These are phyloP conservation scores for Ephydatia muelleri DNA, from an alignment of 37 sponge, comb jelly and placozoan genomes.

Conservation along the genomic window DNA sequence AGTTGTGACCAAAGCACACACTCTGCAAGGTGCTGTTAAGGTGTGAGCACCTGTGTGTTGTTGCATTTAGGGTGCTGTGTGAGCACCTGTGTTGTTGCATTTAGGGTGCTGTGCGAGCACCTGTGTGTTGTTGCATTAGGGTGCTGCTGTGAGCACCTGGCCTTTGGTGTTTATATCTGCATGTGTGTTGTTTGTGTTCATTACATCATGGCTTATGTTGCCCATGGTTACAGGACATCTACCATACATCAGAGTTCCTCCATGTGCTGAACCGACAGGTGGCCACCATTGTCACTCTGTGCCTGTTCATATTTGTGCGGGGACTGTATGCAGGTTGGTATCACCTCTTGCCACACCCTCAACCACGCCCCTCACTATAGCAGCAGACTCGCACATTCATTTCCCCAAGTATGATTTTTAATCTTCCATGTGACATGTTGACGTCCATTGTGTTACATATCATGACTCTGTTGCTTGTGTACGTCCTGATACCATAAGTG, in stretches of 20 bases:
- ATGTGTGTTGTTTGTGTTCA: background rate
- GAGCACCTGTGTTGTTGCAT: too few species aligned
- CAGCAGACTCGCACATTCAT: too few species aligned
- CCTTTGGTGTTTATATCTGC: too few species aligned
- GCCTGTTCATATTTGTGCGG: slow-evolving; percentile 57
- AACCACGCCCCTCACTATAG: too few species aligned
- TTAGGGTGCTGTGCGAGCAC: too few species aligned
- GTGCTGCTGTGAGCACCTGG: too few species aligned
- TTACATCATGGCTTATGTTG: background rate
- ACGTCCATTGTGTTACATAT: background rate
- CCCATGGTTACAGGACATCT: slow-evolving; percentile 25
- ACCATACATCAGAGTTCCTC: slow-evolving; percentile 46
- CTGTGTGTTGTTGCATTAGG: too few species aligned
- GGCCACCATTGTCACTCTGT: slow-evolving; percentile 39
- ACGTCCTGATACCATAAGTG: background rate
- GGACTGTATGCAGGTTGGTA: background rate
- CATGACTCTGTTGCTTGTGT: background rate
- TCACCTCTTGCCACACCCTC: slow-evolving; percentile 7
- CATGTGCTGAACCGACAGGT: slow-evolving; percentile 54
- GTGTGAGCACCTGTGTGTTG: slow-evolving; percentile 21
- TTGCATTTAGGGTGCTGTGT: too few species aligned
- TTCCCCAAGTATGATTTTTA: too few species aligned
- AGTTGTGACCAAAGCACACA: slow-evolving; percentile 44
- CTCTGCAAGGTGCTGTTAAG: slow-evolving; percentile 57
- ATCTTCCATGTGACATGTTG: too few species aligned